Evolutionary conservation across 2,797 vertebrate genomes (phyloP).

Genomic region (Salmo trutta): DNA sequence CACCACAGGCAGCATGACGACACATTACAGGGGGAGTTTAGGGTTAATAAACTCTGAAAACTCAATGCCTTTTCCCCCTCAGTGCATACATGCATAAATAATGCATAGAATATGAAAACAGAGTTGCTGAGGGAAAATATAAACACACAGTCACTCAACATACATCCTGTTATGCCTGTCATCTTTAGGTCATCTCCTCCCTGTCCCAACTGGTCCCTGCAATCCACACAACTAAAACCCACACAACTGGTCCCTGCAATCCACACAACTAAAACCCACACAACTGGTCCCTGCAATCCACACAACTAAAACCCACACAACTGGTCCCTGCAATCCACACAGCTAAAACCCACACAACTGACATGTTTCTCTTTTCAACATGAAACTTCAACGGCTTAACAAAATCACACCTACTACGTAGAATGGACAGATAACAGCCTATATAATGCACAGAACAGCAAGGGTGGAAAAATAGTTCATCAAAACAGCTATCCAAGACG

Average conservation of each 20-base stretch:
- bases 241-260: too few relatives aligned
- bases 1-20: conserved; percentile 17
- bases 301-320: too few relatives aligned
- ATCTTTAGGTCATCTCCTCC: background rate
- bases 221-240: background rate
- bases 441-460: too few relatives aligned
- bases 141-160: conserved; percentile 18
- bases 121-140: conserved; percentile 7
- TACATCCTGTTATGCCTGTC: conserved; percentile 3
- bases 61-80: conserved; percentile 7
- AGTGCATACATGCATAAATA: conserved; percentile 35
- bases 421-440: background rate
- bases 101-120: conserved; percentile 19
- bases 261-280: background rate
- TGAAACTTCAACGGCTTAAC: background rate
- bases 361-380: background rate
- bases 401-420: background rate
- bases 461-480: too few relatives aligned
- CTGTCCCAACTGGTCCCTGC: background rate
- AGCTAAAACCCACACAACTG: background rate
- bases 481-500: conserved; percentile 55
- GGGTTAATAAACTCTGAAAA: conserved; percentile 41
- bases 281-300: too few relatives aligned
- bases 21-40: conserved; percentile 23
- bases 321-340: background rate